A percentile compares a stretch with the other conserved stretches of the same genome.
These are phyloP conservation scores for Herpetotheres cachinnans DNA, from an alignment of 2,113 vertebrate genomes.

Conservation along the genomic window DNA sequence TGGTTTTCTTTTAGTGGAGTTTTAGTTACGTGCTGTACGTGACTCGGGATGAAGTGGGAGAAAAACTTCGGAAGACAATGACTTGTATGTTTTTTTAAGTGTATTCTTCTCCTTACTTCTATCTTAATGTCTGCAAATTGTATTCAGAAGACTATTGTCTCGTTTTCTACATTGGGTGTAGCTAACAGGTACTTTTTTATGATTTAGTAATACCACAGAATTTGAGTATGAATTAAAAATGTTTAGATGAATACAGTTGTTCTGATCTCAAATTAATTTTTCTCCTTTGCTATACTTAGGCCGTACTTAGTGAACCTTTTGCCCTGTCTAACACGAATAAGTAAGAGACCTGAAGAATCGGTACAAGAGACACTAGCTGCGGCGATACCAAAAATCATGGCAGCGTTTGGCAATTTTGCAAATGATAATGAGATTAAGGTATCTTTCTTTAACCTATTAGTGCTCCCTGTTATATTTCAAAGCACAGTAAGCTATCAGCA, in stretches of 20 bases:
- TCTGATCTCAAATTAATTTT: neutral
- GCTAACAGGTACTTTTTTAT: neutral
- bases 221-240: neutral
- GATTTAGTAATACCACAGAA: neutral
- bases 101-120: neutral
- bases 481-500: neutral
- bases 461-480: neutral
- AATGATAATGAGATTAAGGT: slow-evolving; percentile 98
- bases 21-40: neutral
- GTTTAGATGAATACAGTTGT: neutral
- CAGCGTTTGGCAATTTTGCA: slow-evolving; percentile 91
- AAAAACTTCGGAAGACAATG: neutral
- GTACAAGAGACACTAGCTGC: slow-evolving; percentile 93
- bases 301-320: slow-evolving; percentile 94
- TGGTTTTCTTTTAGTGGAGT: neutral
- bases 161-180: neutral
- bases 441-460: neutral
- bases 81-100: neutral
- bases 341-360: slow-evolving; percentile 89
- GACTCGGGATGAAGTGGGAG: neutral
- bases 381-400: slow-evolving; percentile 93
- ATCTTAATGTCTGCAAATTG: neutral
- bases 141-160: neutral
- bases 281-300: slow-evolving; percentile 54
- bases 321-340: slow-evolving; percentile 90